phyloP scores from a whole-genome alignment of 2,113 vertebrate species.

The Sula dactylatra region DNA sequence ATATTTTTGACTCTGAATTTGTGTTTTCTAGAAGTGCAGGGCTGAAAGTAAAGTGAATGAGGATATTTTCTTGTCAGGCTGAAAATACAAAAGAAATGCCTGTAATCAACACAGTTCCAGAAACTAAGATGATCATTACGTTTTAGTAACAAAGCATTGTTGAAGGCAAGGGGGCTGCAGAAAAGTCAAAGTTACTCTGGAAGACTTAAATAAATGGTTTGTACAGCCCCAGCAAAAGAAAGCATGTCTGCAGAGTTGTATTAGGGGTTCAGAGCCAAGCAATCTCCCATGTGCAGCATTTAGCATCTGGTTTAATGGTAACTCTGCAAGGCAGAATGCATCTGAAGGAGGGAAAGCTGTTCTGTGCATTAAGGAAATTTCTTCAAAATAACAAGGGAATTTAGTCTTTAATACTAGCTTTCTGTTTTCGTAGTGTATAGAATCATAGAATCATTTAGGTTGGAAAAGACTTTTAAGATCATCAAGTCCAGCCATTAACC shows the following conservation, averaged over 20 bases:
- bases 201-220: neutral
- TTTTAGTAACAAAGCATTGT: neutral
- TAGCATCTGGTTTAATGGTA: too few relatives aligned
- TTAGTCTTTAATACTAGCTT: neutral
- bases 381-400: neutral
- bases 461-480: too few relatives aligned
- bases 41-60: neutral
- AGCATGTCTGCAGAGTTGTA: neutral
- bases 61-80: neutral
- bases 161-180: neutral
- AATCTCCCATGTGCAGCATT: neutral
- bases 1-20: neutral
- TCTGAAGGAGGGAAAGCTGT: neutral
- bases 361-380: neutral
- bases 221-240: neutral
- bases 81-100: neutral
- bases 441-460: too few relatives aligned
- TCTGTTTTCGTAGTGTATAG: slow-evolving; percentile 24
- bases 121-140: neutral
- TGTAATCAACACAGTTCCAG: neutral
- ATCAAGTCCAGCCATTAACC: too few relatives aligned
- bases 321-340: neutral
- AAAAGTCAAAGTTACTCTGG: neutral
- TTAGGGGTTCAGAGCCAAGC: neutral
- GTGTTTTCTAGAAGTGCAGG: neutral